A percentile compares a stretch with the other conserved stretches of the same genome.
Conservation (phyloP, 1,140 invertebrate species). For the Apolygus lucorum region DNA sequence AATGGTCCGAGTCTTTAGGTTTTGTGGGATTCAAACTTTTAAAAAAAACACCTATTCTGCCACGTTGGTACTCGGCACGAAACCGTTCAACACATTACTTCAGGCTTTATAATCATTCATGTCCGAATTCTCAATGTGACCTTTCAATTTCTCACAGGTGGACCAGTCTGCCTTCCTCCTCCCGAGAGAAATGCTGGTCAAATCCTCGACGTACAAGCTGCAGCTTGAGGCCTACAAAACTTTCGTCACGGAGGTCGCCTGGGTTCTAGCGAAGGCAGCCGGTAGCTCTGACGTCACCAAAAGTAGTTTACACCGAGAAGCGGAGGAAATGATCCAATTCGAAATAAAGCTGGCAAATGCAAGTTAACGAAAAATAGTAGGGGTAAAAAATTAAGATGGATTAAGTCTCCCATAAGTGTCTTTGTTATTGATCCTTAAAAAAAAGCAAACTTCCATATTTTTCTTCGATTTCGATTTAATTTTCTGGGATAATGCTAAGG, state of each 20-base stretch:
- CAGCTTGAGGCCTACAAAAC: slow-evolving; percentile 43
- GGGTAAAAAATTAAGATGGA: too few relatives aligned
- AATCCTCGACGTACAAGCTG: slow-evolving; percentile 36
- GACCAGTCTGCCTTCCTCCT: slow-evolving; percentile 47
- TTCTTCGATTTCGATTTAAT: too few relatives aligned
- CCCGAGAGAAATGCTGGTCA: slow-evolving; percentile 46
- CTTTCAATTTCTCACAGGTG: slow-evolving; percentile 38
- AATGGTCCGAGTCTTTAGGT: too few relatives aligned
- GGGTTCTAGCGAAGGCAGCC: slow-evolving; percentile 28
- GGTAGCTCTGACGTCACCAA: slow-evolving; percentile 25
- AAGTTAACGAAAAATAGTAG: too few relatives aligned
- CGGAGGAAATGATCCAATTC: slow-evolving; percentile 47
- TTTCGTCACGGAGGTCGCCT: slow-evolving; percentile 40
- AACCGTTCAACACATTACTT: background rate
- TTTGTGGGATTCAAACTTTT: too few relatives aligned
- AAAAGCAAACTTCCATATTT: too few relatives aligned
- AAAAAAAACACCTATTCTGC: too few relatives aligned
- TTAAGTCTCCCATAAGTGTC: too few relatives aligned
- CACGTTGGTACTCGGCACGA: too few relatives aligned
- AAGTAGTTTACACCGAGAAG: slow-evolving; percentile 38
- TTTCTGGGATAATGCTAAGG: too few relatives aligned
- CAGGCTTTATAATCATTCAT: background rate
- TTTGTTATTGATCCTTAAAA: too few relatives aligned
- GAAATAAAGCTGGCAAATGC: slow-evolving; percentile 53
- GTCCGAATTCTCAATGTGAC: background rate